Evolutionary conservation across 2,888 invertebrate species (phyloP).

Genomic region (Dryobota labecula): DNA sequence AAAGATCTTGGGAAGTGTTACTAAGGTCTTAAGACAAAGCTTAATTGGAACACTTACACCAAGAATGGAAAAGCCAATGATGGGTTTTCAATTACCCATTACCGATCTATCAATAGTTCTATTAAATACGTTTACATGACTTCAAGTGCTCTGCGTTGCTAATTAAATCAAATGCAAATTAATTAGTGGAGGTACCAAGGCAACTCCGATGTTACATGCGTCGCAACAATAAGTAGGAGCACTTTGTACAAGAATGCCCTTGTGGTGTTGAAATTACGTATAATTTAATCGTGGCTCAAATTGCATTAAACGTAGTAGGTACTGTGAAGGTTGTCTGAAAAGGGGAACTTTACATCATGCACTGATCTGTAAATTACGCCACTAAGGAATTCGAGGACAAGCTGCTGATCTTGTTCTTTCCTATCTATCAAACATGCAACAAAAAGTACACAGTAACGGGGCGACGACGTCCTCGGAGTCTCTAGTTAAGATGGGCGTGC

Average conservation of each 20-base stretch:
- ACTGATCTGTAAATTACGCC: too few relatives aligned
- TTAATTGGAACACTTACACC: slow-evolving; percentile 10
- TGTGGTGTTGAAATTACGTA: slow-evolving; percentile 56
- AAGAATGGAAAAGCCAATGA: slow-evolving; percentile 8
- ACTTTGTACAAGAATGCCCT: slow-evolving; percentile 51
- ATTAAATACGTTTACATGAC: slow-evolving; percentile 21
- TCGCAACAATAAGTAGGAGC: slow-evolving; percentile 42
- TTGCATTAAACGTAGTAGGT: not conserved
- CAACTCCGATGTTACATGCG: slow-evolving; percentile 40
- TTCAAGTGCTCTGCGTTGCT: slow-evolving; percentile 35
- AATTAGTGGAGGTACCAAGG: slow-evolving; percentile 55
- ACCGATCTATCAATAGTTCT: slow-evolving; percentile 25
- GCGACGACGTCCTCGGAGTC: too few relatives aligned
- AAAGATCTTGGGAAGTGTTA: not conserved
- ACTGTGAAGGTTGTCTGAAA: not conserved
- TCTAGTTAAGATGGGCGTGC: too few relatives aligned
- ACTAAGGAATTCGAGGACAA: too few relatives aligned
- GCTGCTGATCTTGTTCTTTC: too few relatives aligned
- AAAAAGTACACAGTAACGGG: too few relatives aligned
- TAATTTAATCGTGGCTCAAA: slow-evolving; percentile 23
- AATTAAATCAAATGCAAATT: slow-evolving; percentile 62
- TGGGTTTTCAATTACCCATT: slow-evolving; percentile 22
- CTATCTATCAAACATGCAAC: too few relatives aligned
- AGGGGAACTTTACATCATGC: too few relatives aligned
- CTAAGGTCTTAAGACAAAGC: not conserved